phyloP scores from a whole-genome alignment of 2,113 vertebrate species.

The Triplophysa dalaica region DNA sequence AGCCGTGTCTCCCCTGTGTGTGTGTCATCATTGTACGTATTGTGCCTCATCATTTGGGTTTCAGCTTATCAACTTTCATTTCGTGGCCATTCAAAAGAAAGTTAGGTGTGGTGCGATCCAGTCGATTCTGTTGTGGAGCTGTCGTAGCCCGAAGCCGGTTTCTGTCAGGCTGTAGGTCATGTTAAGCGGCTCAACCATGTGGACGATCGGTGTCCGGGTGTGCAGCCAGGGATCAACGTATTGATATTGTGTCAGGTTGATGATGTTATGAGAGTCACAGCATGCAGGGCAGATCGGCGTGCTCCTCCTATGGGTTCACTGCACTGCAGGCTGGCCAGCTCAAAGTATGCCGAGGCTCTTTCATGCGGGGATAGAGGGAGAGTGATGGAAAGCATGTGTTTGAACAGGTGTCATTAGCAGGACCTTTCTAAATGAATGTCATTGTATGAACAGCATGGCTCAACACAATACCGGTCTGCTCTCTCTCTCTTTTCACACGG shows the following conservation, averaged over 20 bases:
- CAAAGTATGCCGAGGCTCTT: background rate
- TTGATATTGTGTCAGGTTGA: slow-evolving; percentile 42
- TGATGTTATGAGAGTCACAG: slow-evolving; percentile 16
- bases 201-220: background rate
- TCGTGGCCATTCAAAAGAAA: background rate
- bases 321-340: background rate
- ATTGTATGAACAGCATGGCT: background rate
- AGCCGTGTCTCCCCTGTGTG: background rate
- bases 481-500: slow-evolving; percentile 38
- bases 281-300: slow-evolving; percentile 2
- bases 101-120: slow-evolving; percentile 1
- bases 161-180: background rate
- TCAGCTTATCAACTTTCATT: slow-evolving; percentile 3
- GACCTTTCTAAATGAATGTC: slow-evolving; percentile 4
- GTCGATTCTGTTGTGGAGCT: background rate
- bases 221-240: background rate
- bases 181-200: slow-evolving; percentile 7
- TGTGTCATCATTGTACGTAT: background rate
- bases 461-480: background rate
- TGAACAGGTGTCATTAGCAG: slow-evolving; percentile 35
- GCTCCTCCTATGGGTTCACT: background rate
- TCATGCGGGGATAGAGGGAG: background rate
- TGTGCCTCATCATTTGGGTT: background rate
- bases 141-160: slow-evolving; percentile 3
- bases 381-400: slow-evolving; percentile 23